Base-by-base conservation (phyloP, 2,113 vertebrate genomes). In the Hucho hucho region DNA sequence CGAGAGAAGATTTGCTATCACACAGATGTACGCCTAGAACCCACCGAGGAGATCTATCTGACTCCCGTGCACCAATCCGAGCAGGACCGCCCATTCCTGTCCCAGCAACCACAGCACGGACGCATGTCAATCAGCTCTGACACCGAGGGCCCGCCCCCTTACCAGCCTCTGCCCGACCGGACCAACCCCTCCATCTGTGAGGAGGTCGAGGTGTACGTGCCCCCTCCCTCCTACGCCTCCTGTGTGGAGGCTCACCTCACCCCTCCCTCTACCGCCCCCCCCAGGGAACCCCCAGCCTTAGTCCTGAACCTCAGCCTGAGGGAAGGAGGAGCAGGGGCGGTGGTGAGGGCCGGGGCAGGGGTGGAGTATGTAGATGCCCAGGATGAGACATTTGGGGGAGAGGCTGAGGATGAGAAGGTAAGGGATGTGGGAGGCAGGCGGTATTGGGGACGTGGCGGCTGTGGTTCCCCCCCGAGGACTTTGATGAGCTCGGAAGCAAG, bases 41-140 rank as follows among this genome's bases (percentile, higher is more conserved):
- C 97, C 70, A 98, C 98, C 0, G 98, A 98, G 92, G 98, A 99
- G 90, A 99, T 99, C 83, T 98, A 98, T 83, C 88, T 99, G 82
- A 99, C 97, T 0, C 98, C 98, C 0, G 95, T 98, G 74, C 97
- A 96, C 89, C 94, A 96, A 74, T 95, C 95, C 3, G 91, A 94
- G 16, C 24, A 26, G 24, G 25, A 25, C 0, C 95, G 96, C 77
- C 84, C 92, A 0, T 81, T 93, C 87, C 84, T 96, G 72, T 95
- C 95, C 0, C 96, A 96, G 53, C 93, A 94, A 77, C 89, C 93
- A 0, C 95, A 97, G 79, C 91, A 91, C 84, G 95, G 94, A 83
- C 95, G 95, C 75, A 98, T 97, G 97, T 98, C 97, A 0, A 90
- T 97, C 86, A 96, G 96, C 91, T 96, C 96, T 0, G 97, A 99